Conservation (phyloP, 2,113 vertebrate species). For the Otus sunia region DNA sequence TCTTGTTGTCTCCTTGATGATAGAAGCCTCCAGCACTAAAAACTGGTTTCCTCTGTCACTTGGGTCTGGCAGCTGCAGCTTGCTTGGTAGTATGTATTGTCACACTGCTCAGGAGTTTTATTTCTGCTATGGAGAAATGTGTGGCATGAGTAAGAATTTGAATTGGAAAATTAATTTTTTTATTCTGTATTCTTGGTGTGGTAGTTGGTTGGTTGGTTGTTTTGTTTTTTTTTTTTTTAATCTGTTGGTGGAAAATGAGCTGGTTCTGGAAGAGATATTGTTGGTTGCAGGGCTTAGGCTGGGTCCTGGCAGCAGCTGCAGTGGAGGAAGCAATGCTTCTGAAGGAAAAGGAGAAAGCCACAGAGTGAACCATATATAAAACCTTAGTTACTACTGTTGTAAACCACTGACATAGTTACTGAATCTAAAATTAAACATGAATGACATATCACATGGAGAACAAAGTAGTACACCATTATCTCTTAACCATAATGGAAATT, state of each 20-base stretch:
- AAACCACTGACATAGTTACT: neutral
- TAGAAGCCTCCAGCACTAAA: neutral
- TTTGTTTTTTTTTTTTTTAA: accelerated
- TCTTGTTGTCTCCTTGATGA: neutral
- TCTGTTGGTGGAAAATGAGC: neutral
- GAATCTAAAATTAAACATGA: neutral
- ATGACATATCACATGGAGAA: neutral
- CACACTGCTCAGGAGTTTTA: neutral
- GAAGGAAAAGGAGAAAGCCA: neutral
- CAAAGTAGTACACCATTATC: neutral
- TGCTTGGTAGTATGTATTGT: neutral
- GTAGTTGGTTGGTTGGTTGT: accelerated
- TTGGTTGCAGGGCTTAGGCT: neutral
- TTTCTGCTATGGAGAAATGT: neutral
- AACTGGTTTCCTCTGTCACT: neutral
- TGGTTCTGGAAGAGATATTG: neutral
- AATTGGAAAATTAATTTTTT: neutral
- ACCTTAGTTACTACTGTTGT: neutral
- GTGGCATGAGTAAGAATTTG: neutral
- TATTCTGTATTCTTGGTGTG: neutral
- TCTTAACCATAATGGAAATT: neutral
- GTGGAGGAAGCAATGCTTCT: neutral
- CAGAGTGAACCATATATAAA: neutral
- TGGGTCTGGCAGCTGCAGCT: neutral
- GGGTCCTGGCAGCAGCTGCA: neutral